Conservation (phyloP, 2,797 vertebrate species). For the Chelonia mydas region DNA sequence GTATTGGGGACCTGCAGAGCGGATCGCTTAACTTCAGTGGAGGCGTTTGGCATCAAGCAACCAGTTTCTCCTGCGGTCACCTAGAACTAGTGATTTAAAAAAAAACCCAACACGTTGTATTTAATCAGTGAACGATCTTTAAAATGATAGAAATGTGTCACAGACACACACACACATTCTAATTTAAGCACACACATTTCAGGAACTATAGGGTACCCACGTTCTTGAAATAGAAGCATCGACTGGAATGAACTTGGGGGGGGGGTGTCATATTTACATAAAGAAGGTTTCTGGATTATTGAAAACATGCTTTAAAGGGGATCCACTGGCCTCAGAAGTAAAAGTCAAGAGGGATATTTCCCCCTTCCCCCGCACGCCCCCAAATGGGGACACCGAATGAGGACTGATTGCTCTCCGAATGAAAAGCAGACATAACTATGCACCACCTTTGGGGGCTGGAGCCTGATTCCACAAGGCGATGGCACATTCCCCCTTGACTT, state of each 20-base stretch:
- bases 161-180: no score
- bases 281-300: neutral
- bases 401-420: neutral
- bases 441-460: neutral
- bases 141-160: neutral
- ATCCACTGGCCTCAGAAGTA: neutral
- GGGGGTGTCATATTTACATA: neutral
- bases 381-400: accelerated
- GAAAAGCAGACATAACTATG: no score
- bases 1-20: neutral
- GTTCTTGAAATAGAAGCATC: accelerated
- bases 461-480: neutral
- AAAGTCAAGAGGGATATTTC: neutral
- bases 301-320: neutral
- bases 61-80: no score
- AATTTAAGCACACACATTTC: neutral
- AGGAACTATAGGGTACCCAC: neutral
- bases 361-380: neutral
- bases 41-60: neutral
- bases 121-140: neutral
- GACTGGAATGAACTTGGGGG: neutral
- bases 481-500: no score
- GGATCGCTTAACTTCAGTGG: accelerated
- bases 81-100: no score
- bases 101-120: no score